phyloP scores from a whole-genome alignment of 1,140 invertebrate genomes.

The Venturia canescens region DNA sequence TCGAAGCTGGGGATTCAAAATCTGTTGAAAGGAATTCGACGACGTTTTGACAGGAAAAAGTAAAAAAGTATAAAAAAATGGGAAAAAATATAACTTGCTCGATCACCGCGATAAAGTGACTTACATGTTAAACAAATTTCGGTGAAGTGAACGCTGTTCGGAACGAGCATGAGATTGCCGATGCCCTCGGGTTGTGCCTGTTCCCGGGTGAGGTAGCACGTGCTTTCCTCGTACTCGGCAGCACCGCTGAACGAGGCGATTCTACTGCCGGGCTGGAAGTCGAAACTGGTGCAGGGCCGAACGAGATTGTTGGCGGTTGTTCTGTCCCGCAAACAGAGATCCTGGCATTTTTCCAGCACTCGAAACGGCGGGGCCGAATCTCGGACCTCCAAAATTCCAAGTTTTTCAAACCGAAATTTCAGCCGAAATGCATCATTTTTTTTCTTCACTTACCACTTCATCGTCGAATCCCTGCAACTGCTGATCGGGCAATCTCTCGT shows the following conservation, averaged over 20 bases:
- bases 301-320: constrained; percentile 88
- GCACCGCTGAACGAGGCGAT: constrained; percentile 88
- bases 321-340: constrained; percentile 89
- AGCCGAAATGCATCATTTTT: too few species aligned
- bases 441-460: constrained; percentile 82
- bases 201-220: constrained; percentile 91
- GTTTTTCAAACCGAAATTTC: constrained; percentile 28
- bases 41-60: background rate
- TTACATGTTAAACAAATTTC: constrained; percentile 93
- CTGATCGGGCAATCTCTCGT: constrained; percentile 91
- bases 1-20: too few species aligned
- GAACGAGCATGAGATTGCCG: constrained; percentile 89
- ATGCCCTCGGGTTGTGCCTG: constrained; percentile 91
- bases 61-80: background rate
- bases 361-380: constrained; percentile 89
- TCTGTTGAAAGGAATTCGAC: background rate
- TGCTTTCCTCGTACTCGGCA: constrained; percentile 92
- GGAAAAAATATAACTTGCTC: background rate
- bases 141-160: constrained; percentile 91
- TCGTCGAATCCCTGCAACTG: constrained; percentile 92
- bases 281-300: constrained; percentile 89
- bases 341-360: constrained; percentile 91
- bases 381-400: constrained; percentile 78
- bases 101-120: constrained; percentile 64
- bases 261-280: constrained; percentile 91